Evolutionary conservation across 2,797 vertebrate genomes (phyloP), one percentile per base, ranked within the genome.

Genomic region (Pseudochromis fuscus): DNA sequence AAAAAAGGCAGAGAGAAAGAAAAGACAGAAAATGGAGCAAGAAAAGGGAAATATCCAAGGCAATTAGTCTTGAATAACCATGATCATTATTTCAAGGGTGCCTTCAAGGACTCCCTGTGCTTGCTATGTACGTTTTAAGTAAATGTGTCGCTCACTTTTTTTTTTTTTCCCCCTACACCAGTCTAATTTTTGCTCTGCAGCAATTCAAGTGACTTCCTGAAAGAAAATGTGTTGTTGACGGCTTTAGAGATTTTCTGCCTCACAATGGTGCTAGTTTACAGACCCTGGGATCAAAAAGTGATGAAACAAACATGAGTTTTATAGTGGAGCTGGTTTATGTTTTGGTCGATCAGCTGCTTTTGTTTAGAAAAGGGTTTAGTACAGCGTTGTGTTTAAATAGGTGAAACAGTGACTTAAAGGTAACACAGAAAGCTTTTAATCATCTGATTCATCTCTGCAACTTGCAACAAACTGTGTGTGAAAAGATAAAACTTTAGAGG

Each of bases 21-120:
- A 74, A 73, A 61, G 55, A 59, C n/a, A 74, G 50, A 69, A 69
- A 28, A 69, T 64, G 16, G 44, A 75, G 55, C 15, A 23, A 68
- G 49, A 65, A 75, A 78, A 72, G 31, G 18, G 49, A 84, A 66
- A 73, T 79, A 81, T 67, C 56, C 50, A 59, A 73, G 45, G 52
- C 68, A 88, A 78, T 87, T 87, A 86, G 65, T 73, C 56, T 51
- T 73, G 37, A 77, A 75, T 81, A 65, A 72, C 72, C 69, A 61
- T 64, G 68, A 77, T 86, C 58, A 66, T 88, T 84, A 84, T 87
- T 89, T 88, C 62, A 82, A 85, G 60, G 67, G 67, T 70, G 51
- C 25, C 60, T 77, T 79, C 70, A 84, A 86, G 75, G 75, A 83
- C 66, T 82, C 27, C 4, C 15, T 42, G 52, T 52, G 67, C 65